Conservation (phyloP, 2,113 vertebrate species). For the Chloroceryle aenea region DNA sequence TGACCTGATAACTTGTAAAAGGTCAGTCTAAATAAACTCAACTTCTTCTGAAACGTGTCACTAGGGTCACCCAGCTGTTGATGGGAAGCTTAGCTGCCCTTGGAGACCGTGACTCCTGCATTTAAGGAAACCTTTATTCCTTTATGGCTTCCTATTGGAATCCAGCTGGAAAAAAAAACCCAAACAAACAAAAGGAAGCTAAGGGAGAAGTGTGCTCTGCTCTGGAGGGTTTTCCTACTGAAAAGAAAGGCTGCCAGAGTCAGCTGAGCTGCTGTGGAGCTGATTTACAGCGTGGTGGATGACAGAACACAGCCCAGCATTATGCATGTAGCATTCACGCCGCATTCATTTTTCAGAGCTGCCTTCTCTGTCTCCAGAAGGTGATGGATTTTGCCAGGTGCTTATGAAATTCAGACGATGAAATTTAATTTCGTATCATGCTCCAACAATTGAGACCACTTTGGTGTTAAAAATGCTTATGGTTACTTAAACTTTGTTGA, state of each 20-base stretch:
- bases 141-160: neutral
- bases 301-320: neutral
- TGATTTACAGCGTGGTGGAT: neutral
- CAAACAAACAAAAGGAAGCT: no score
- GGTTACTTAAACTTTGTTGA: neutral
- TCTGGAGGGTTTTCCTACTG: neutral
- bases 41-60: neutral
- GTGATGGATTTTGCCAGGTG: neutral
- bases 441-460: neutral
- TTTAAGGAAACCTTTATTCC: neutral
- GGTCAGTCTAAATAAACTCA: neutral
- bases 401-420: neutral
- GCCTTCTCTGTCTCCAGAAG: neutral
- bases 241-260: neutral
- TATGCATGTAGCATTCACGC: neutral
- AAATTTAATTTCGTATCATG: neutral
- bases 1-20: neutral
- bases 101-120: neutral
- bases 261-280: neutral
- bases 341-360: neutral
- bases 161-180: neutral
- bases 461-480: neutral
- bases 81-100: neutral
- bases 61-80: neutral
- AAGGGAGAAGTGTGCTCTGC: neutral